Conservation (phyloP, 2,113 vertebrate species). For the Gulo gulo region DNA sequence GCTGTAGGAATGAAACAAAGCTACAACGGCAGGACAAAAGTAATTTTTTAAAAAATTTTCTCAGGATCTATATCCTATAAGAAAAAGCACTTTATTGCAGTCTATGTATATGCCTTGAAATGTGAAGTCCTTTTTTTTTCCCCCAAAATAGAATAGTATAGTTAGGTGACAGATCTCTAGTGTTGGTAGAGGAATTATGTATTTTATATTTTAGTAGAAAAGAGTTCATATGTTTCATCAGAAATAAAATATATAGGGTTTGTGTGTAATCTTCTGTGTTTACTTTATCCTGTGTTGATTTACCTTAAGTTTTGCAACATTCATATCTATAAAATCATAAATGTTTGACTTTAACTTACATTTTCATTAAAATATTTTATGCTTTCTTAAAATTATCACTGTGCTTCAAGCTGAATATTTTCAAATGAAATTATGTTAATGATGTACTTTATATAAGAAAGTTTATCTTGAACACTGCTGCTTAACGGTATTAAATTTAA, state of each 20-base stretch:
- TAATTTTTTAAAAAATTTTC: not conserved
- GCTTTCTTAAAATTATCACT: conserved; percentile 38
- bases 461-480: conserved; percentile 19
- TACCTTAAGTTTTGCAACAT: conserved; percentile 34
- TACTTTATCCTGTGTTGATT: conserved; percentile 49
- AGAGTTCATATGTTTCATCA: conserved; percentile 23
- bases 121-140: not conserved
- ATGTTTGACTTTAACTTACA: conserved; percentile 23
- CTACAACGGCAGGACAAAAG: not conserved
- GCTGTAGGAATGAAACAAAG: not conserved
- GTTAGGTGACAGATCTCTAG: not conserved
- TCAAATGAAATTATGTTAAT: conserved; percentile 20
- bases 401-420: conserved; percentile 16
- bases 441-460: not conserved
- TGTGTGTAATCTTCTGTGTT: conserved; percentile 14
- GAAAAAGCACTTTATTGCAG: conserved; percentile 50
- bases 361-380: conserved; percentile 54
- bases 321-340: not conserved
- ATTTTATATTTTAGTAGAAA: conserved; percentile 51
- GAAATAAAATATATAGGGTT: conserved; percentile 51
- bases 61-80: not conserved
- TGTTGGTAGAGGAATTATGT: not conserved
- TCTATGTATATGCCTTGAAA: conserved; percentile 40
- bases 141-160: conserved; percentile 24
- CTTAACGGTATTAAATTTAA: conserved; percentile 30